Evolutionary conservation across 2,888 invertebrate species (phyloP).

Genomic region (Epistrophe eligans): DNA sequence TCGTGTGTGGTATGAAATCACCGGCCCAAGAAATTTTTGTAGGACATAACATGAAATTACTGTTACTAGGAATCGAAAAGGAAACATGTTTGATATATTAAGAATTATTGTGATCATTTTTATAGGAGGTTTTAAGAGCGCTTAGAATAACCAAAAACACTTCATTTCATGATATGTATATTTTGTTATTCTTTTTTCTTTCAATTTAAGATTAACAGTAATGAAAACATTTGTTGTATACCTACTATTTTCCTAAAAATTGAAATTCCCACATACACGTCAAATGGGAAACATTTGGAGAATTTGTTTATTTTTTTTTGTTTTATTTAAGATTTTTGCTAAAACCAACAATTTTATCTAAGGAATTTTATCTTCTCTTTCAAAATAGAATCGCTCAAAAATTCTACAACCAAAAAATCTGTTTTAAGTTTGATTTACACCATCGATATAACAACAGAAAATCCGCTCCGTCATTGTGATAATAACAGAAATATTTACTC

Average conservation of each 20-base stretch:
- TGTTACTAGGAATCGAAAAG: not conserved
- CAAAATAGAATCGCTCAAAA: not conserved
- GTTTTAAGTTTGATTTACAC: slow-evolving; percentile 15
- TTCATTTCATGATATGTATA: too few relatives aligned
- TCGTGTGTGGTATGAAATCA: slow-evolving; percentile 14
- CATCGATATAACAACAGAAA: slow-evolving; percentile 21
- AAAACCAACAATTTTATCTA: slow-evolving; percentile 4
- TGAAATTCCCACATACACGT: not conserved
- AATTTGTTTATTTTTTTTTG: not conserved
- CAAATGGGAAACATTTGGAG: not conserved
- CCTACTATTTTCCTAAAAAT: not conserved
- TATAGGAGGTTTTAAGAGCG: too few relatives aligned
- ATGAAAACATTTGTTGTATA: not conserved
- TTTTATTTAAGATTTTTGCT: not conserved
- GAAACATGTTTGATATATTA: not conserved
- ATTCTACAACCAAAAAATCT: not conserved
- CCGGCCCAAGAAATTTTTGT: not conserved
- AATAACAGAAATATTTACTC: slow-evolving; percentile 53
- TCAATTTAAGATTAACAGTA: too few relatives aligned
- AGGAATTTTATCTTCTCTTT: slow-evolving; percentile 10
- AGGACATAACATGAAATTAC: not conserved
- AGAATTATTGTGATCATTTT: not conserved
- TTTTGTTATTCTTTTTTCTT: not conserved
- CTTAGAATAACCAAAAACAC: too few relatives aligned
- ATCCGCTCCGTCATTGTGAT: slow-evolving; percentile 48